These are phyloP conservation scores for Sericinus montela DNA, from an alignment of 2,888 invertebrate genomes.

Conservation along the genomic window DNA sequence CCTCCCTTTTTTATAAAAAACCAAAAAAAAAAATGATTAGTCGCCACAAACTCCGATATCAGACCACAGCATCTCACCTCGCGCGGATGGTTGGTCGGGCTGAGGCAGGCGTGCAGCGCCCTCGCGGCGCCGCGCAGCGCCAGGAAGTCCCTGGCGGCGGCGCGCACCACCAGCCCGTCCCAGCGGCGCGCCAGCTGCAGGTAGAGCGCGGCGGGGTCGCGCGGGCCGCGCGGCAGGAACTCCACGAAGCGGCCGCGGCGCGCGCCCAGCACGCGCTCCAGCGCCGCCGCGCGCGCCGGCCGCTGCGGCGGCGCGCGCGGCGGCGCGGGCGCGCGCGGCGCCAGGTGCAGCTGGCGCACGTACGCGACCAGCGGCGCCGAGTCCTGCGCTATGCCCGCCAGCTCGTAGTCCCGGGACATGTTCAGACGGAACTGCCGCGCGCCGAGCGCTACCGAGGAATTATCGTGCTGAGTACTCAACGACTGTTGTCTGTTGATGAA, in stretches of 20 bases:
- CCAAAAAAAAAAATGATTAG: too few relatives aligned
- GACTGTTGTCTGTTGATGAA: too few relatives aligned
- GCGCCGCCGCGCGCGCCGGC: constrained; percentile 61
- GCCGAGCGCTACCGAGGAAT: constrained; percentile 84
- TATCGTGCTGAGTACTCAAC: too few relatives aligned
- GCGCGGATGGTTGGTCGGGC: constrained; percentile 86
- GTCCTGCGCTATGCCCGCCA: constrained; percentile 86
- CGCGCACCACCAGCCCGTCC: constrained; percentile 87
- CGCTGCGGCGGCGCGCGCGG: constrained; percentile 45
- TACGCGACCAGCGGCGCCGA: constrained; percentile 86
- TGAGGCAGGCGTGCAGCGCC: constrained; percentile 87
- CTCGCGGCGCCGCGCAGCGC: constrained; percentile 74
- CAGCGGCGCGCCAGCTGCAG: constrained; percentile 85
- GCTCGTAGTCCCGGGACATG: constrained; percentile 88
- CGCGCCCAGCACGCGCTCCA: constrained; percentile 52
- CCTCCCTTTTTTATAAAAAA: too few relatives aligned
- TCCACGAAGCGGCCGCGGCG: constrained; percentile 86
- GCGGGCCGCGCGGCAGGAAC: constrained; percentile 79
- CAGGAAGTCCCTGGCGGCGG: constrained; percentile 88
- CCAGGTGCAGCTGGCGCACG: constrained; percentile 85
- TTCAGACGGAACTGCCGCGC: constrained; percentile 89
- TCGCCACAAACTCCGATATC: too few relatives aligned
- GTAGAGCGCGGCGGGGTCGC: constrained; percentile 84
- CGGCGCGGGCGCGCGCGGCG: constrained; percentile 50
- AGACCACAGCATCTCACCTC: too few relatives aligned